A percentile compares a stretch with the other conserved stretches of the same genome.
Evolutionary conservation across 2,888 invertebrate species (phyloP).

Genomic region (Oligia latruncula): DNA sequence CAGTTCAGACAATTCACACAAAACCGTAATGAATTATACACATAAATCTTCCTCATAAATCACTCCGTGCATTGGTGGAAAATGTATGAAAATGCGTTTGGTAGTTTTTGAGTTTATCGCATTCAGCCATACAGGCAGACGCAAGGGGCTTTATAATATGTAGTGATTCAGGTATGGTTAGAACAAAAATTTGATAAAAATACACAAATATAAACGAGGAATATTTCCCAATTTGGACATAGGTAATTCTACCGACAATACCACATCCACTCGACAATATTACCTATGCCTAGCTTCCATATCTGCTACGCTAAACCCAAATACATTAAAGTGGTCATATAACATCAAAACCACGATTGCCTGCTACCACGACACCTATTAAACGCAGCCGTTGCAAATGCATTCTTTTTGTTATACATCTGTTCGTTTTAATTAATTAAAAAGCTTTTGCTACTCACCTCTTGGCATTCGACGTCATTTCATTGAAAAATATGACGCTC

Average conservation of each 20-base stretch:
- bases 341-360: conserved; percentile 59
- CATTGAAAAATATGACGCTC: conserved; percentile 36
- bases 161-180: neutral
- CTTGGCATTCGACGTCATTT: conserved; percentile 24
- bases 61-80: neutral
- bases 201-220: neutral
- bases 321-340: conserved; percentile 58
- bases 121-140: neutral
- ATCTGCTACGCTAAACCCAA: conserved; percentile 14
- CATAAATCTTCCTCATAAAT: neutral
- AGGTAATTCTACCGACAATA: neutral
- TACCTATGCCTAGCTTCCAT: neutral
- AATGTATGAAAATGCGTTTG: neutral
- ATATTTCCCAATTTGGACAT: too few relatives aligned
- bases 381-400: conserved; percentile 33
- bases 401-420: conserved; percentile 18
- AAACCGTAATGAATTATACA: neutral
- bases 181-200: neutral
- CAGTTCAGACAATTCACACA: neutral
- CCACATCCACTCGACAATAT: too few relatives aligned
- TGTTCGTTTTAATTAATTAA: conserved; percentile 46
- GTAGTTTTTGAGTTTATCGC: neutral
- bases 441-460: conserved; percentile 49
- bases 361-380: conserved; percentile 42
- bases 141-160: neutral